These are phyloP conservation scores for Chydorus sphaericus DNA, from an alignment of 2,888 invertebrate genomes.

Conservation along the genomic window DNA sequence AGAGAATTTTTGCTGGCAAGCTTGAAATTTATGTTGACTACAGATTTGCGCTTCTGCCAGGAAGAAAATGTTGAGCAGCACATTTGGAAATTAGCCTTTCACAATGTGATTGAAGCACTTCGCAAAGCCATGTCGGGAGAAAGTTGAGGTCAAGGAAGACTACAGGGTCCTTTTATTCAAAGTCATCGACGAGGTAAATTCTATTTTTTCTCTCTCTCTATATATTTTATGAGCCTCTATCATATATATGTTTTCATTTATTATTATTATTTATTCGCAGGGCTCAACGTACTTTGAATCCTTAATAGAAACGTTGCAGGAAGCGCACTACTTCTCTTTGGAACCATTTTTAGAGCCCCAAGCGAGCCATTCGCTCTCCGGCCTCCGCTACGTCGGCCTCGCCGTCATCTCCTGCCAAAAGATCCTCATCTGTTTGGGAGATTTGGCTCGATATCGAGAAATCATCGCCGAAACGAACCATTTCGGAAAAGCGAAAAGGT, in stretches of 20 bases:
- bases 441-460: slow-evolving; percentile 79
- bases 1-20: slow-evolving; percentile 47
- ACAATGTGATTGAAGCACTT: slow-evolving; percentile 70
- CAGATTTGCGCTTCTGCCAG: slow-evolving; percentile 73
- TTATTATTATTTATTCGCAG: slow-evolving; percentile 21
- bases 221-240: too few species aligned
- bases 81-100: slow-evolving; percentile 81
- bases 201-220: too few species aligned
- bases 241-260: not conserved
- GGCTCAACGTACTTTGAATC: slow-evolving; percentile 62
- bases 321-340: slow-evolving; percentile 55
- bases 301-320: slow-evolving; percentile 55
- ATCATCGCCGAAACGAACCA: slow-evolving; percentile 58
- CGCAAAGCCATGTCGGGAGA: slow-evolving; percentile 49
- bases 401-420: slow-evolving; percentile 77
- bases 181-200: slow-evolving; percentile 51
- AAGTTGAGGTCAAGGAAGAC: slow-evolving; percentile 42
- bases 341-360: slow-evolving; percentile 27
- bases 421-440: slow-evolving; percentile 75
- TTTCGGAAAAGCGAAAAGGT: slow-evolving; percentile 61
- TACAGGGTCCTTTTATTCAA: slow-evolving; percentile 47
- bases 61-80: slow-evolving; percentile 74
- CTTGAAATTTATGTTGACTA: slow-evolving; percentile 48
- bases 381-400: slow-evolving; percentile 49
- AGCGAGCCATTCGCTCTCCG: slow-evolving; percentile 41